Base-by-base conservation (phyloP, 92 coral and sea anemone genomes). In the Chrysogorgia sp. region DNA sequence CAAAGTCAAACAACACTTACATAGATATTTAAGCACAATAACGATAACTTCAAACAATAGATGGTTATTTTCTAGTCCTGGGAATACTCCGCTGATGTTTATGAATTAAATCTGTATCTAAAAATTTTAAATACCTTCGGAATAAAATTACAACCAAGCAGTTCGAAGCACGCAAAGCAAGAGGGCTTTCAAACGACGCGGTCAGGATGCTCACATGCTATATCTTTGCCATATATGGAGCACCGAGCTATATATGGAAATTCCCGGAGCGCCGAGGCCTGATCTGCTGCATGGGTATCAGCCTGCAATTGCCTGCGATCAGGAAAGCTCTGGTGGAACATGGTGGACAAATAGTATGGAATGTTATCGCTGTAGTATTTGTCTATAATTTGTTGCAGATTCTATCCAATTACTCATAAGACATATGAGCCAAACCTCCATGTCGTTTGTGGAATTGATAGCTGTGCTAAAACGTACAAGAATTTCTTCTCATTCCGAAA, bases 401-500 rank as follows among this genome's bases (percentile, higher is more conserved):
- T 80, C 84, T 14, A 80, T 80, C 9, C 34, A 21, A 2, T 19
- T 60, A 33, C 40, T 80, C 19, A 3, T 80, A 21, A 60, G n/a
- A 14, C 84, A 80, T 80, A 34, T 60, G 84, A 80, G 43, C 58
- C 53, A 23, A 80, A 66, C 40, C 65, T 80, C 67, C 84, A 80
- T 64, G 84, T 80, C 41, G 66, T 67, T 47, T 80, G 76, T 80
- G 84, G 84, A 2, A 47, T 80, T 2, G 67, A 55, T 61, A 29
- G 84, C 75, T 80, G 84, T 61, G 77, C 84, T 12, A 80, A 50
- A 40, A 67, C 84, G 29, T 80, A 80, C 84, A 66, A 29, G 31
- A 32, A 33, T 24, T 80, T 67, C 58, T 9, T 21, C 17, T 80
- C 77, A 21, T 67, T 80, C 3, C 47, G 67, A 45, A 40, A 24